These are phyloP conservation scores for Oreohelix idahoensis DNA, from an alignment of 1,140 invertebrate species.

Conservation along the genomic window DNA sequence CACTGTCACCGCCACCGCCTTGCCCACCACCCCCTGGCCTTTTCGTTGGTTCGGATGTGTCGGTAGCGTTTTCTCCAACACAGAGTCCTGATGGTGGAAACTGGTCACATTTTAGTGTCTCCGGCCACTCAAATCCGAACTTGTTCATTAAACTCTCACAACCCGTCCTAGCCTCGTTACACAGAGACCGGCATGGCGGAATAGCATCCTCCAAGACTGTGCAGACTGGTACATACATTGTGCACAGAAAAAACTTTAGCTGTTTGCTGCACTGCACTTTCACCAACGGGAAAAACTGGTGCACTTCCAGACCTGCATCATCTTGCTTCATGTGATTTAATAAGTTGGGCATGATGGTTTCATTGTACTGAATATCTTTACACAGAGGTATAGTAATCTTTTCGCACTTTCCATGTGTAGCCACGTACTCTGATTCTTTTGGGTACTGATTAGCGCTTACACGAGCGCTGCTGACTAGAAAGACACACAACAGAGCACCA, in stretches of 20 bases:
- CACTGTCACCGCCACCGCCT: not conserved
- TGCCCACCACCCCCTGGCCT: constrained; percentile 16
- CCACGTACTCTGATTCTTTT: constrained; percentile 31
- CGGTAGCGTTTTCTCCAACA: constrained; percentile 87
- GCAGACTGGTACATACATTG: constrained; percentile 95
- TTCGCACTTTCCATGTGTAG: constrained; percentile 85
- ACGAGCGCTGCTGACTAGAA: not conserved
- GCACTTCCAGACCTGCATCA: constrained; percentile 93
- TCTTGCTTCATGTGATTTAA: constrained; percentile 94
- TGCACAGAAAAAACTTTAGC: constrained; percentile 95
- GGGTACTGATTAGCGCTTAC: not conserved
- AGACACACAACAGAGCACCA: not conserved
- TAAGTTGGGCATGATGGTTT: constrained; percentile 96
- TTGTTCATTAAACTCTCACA: constrained; percentile 93
- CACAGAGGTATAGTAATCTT: constrained; percentile 93
- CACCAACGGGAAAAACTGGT: constrained; percentile 95
- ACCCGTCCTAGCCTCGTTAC: constrained; percentile 73
- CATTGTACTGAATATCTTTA: constrained; percentile 92
- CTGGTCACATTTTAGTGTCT: constrained; percentile 90
- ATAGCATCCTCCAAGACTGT: constrained; percentile 86
- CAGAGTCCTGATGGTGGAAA: constrained; percentile 90
- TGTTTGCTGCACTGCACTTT: constrained; percentile 96
- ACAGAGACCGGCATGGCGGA: constrained; percentile 87
- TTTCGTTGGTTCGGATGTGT: constrained; percentile 52
- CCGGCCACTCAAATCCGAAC: constrained; percentile 96